Evolutionary conservation across 2,113 vertebrate genomes (phyloP).

Genomic region (Cryptoleucopteryx plumbea): DNA sequence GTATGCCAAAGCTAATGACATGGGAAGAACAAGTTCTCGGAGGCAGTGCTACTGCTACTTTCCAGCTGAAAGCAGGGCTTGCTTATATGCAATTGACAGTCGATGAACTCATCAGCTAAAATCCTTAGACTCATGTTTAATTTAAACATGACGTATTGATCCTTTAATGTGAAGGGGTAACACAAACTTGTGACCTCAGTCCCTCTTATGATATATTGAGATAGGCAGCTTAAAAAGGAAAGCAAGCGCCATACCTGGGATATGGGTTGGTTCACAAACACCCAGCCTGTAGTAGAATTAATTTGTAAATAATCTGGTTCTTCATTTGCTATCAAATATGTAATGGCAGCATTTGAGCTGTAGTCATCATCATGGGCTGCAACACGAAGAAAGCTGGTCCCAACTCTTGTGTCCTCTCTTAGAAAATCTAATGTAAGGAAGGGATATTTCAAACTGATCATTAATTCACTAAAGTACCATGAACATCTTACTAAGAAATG

Average conservation of each 20-base stretch:
- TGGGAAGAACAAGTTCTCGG: neutral
- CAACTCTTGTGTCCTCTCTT: slow-evolving; percentile 83
- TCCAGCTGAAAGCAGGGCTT: neutral
- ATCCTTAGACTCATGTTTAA: neutral
- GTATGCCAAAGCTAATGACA: neutral
- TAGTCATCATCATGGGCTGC: slow-evolving; percentile 86
- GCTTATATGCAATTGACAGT: neutral
- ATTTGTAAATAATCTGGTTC: slow-evolving; percentile 83
- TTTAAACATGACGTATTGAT: neutral
- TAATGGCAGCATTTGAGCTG: slow-evolving; percentile 80
- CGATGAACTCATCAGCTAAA: neutral
- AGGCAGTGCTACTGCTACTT: neutral
- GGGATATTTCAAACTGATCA: neutral
- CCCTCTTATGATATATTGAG: neutral
- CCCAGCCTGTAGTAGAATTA: slow-evolving; percentile 78
- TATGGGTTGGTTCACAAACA: no score
- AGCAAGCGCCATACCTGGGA: no score
- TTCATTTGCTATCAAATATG: slow-evolving; percentile 77
- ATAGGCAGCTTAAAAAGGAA: no score
- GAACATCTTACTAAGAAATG: neutral
- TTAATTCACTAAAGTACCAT: neutral
- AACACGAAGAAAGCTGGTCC: slow-evolving; percentile 85
- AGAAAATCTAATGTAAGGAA: slow-evolving; percentile 78
- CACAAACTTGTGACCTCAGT: neutral
- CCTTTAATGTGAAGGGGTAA: neutral